A percentile compares a stretch with the other conserved stretches of the same genome.
These are phyloP conservation scores for Palythoa grandis DNA, from an alignment of 92 coral and sea anemone species.

Conservation along the genomic window DNA sequence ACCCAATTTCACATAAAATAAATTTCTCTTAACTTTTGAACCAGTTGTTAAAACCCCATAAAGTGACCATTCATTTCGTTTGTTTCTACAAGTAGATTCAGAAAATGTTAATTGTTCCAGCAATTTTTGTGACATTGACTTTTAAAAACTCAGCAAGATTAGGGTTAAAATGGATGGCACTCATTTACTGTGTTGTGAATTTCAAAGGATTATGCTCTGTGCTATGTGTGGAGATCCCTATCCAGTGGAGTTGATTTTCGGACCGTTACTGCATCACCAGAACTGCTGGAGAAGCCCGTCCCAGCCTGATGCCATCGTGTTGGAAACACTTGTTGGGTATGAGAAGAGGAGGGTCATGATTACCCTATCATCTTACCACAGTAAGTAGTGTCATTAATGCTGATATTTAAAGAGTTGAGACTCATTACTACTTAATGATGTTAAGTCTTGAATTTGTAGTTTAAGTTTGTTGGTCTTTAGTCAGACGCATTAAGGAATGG, in stretches of 20 bases:
- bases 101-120: too few relatives aligned
- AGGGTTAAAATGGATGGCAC: too few relatives aligned
- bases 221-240: constrained; percentile 99
- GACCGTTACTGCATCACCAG: constrained; percentile 92
- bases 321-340: constrained; percentile 92
- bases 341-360: constrained; percentile 92
- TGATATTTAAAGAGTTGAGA: not conserved
- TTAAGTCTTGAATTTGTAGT: too few relatives aligned
- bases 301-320: constrained; percentile 87
- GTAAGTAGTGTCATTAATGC: constrained; percentile 62
- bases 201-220: constrained; percentile 83
- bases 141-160: too few relatives aligned
- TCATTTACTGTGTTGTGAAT: not conserved
- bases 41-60: too few relatives aligned
- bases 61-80: too few relatives aligned
- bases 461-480: too few relatives aligned
- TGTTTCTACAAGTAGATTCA: too few relatives aligned
- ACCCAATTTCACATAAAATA: too few relatives aligned
- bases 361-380: constrained; percentile 91
- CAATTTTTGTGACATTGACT: too few relatives aligned
- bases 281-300: constrained; percentile 93
- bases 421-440: not conserved
- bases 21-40: too few relatives aligned
- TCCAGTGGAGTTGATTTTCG: constrained; percentile 96
- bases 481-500: too few relatives aligned